Base-by-base conservation (phyloP, 2,113 vertebrate genomes). In the cattle (Bos taurus) region DNA sequence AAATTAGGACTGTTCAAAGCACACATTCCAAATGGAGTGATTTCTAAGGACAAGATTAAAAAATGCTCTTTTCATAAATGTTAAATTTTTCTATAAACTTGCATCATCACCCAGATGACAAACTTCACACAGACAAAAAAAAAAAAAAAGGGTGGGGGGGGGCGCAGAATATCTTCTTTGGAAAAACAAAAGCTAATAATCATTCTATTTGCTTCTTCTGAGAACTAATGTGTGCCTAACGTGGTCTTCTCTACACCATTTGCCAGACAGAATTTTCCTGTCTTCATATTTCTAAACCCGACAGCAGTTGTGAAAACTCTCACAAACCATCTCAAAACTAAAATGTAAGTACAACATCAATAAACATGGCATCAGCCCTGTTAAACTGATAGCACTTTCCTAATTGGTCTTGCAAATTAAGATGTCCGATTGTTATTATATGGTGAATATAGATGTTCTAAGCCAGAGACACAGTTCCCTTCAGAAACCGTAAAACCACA, bases 41-140 rank as follows among this genome's bases (percentile, higher is more conserved):
- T 84, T 94, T 46, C 40, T 95, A 96, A 93, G 60, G 60, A 91
- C 46, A 89, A 80, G 82, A 87, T 67, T 94, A 26, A 8, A 81
- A 98, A 95, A 94, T 96, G 95, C 83, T 98, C 97, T 97, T 98
- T 98, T 98, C 82, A 96, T 81, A 94, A 96, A 80, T 94, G 93
- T 74, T 91, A 64, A 57, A 82, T 81, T 96, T 82, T 64, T 40
- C 17, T 94, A 19, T 33, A 92, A 90, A 91, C 56, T 74, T 81
- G 17, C 10, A 88, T 91, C 60, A n/a, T 90, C 17, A 94, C 17
- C 17, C 71, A 82, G 40, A 57, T 80, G 62, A 81, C 92, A 88
- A 78, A 85, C 59, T 95, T 94, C 43, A 94, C 50, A 82, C 12
- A 95, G 33, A 82, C 33, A 90, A 60, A 52, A 92, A 36, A 90